These are phyloP conservation scores for Capitella teleta DNA, from an alignment of 1,140 invertebrate genomes.

Conservation along the genomic window DNA sequence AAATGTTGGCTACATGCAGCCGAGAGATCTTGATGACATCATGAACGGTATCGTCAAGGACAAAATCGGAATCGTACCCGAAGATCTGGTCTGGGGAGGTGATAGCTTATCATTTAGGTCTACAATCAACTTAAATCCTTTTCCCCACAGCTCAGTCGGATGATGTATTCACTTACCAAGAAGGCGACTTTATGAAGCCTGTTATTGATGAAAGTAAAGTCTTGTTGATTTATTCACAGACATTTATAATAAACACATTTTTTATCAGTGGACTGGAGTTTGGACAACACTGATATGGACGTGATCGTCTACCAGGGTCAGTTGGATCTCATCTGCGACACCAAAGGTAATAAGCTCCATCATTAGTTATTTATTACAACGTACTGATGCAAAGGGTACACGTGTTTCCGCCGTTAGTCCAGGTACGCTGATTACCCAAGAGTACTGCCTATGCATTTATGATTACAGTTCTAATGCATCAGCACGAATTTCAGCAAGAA, in stretches of 20 bases:
- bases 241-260: too few species aligned
- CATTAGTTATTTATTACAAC: not conserved
- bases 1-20: too few species aligned
- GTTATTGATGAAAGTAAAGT: slow-evolving; percentile 61
- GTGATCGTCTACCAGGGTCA: slow-evolving; percentile 12
- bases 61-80: slow-evolving; percentile 48
- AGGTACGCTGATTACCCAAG: too few species aligned
- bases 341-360: slow-evolving; percentile 6
- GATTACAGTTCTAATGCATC: too few species aligned
- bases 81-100: slow-evolving; percentile 49
- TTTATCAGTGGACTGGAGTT: slow-evolving; percentile 6
- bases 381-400: too few species aligned
- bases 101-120: not conserved
- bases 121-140: slow-evolving; percentile 6
- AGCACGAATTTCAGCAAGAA: too few species aligned
- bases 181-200: slow-evolving; percentile 75
- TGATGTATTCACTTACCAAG: slow-evolving; percentile 52
- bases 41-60: slow-evolving; percentile 59
- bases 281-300: slow-evolving; percentile 5
- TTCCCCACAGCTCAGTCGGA: slow-evolving; percentile 40
- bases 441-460: too few species aligned
- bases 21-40: slow-evolving; percentile 40
- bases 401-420: too few species aligned
- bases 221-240: too few species aligned
- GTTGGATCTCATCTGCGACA: slow-evolving; percentile 12